Evolutionary conservation across 1,140 invertebrate species (phyloP).

Genomic region (Portunus trituberculatus): DNA sequence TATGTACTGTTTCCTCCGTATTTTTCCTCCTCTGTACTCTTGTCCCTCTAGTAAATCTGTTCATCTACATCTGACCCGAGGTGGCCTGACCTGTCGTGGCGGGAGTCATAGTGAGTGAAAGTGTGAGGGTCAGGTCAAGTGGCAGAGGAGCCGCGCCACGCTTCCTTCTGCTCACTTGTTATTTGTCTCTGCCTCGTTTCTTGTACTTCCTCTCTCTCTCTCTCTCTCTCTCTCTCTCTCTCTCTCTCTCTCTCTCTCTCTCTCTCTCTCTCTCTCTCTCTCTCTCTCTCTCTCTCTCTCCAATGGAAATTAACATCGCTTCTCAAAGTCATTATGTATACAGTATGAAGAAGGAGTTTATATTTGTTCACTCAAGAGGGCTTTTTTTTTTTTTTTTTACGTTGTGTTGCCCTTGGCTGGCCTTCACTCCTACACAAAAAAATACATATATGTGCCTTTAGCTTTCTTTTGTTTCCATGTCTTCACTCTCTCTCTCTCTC

Average conservation of each 20-base stretch:
- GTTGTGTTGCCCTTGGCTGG: no score
- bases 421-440: no score
- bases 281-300: slow-evolving; percentile 30
- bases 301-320: no score
- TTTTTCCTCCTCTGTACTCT: not conserved
- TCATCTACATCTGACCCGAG: not conserved
- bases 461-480: no score
- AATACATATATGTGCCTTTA: no score
- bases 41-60: not conserved
- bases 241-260: not conserved
- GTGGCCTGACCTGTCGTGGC: not conserved
- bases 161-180: no score
- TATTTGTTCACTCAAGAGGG: no score
- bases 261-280: not conserved
- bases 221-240: slow-evolving; percentile 29
- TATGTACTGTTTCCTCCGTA: not conserved
- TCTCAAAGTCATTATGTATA: no score
- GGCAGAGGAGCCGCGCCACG: no score
- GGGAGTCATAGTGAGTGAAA: slow-evolving; percentile 12
- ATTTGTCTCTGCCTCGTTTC: not conserved
- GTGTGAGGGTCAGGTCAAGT: not conserved
- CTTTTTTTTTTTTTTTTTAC: no score
- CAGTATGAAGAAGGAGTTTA: no score
- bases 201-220: slow-evolving; percentile 21
- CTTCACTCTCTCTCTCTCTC: slow-evolving; percentile 15